Conservation (phyloP, 2,888 invertebrate species). For the Cryptosula pallasiana region DNA sequence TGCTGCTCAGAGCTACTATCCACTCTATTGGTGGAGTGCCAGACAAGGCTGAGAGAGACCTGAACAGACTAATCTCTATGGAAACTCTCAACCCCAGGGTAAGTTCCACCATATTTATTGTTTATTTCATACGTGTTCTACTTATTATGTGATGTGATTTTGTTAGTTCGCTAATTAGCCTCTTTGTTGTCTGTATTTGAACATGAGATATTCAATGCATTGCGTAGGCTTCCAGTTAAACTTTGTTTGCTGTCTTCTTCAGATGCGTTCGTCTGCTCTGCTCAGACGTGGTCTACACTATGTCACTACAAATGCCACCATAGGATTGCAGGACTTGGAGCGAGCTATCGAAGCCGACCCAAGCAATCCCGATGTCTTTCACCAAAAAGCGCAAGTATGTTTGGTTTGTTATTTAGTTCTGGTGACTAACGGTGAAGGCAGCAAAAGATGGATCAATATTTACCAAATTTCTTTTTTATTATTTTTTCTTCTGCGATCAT, state of each 20-base stretch:
- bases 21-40: background rate
- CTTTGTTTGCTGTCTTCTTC: background rate
- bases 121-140: too few relatives aligned
- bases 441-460: too few relatives aligned
- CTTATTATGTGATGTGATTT: too few relatives aligned
- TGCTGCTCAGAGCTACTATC: background rate
- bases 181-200: too few relatives aligned
- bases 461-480: too few relatives aligned
- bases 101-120: too few relatives aligned
- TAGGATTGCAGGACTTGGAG: background rate
- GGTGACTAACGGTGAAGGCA: too few relatives aligned
- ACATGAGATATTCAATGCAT: too few relatives aligned
- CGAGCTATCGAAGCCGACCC: background rate
- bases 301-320: background rate
- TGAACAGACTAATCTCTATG: background rate
- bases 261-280: background rate
- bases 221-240: too few relatives aligned
- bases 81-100: background rate
- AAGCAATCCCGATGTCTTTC: background rate
- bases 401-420: too few relatives aligned
- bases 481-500: too few relatives aligned
- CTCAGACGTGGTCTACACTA: background rate
- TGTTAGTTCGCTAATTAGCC: too few relatives aligned
- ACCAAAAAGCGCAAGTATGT: background rate
- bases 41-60: background rate